phyloP scores from a whole-genome alignment of 1,140 invertebrate genomes.

The Trialeurodes vaporariorum region DNA sequence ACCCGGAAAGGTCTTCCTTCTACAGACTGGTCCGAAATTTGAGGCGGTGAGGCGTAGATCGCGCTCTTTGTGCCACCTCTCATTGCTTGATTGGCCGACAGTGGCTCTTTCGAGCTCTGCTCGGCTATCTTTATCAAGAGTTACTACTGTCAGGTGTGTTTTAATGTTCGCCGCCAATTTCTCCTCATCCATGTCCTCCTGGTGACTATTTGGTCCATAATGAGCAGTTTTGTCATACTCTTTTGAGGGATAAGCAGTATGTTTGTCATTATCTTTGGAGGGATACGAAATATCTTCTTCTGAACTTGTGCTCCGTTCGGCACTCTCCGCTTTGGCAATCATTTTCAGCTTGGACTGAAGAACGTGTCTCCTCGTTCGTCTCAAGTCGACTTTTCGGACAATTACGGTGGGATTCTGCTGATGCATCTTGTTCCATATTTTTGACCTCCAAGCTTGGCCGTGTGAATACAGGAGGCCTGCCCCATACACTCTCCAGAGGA shows the following conservation, averaged over 20 bases:
- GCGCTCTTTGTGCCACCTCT: slow-evolving; percentile 4
- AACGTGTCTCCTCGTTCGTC: background rate
- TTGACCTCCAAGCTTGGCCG: background rate
- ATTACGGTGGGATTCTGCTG: background rate
- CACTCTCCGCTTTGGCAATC: too few relatives aligned
- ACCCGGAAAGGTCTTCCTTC: background rate
- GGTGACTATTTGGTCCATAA: too few relatives aligned
- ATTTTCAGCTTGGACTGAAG: too few relatives aligned
- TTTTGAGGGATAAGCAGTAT: too few relatives aligned
- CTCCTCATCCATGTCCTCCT: too few relatives aligned
- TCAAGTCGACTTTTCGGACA: background rate
- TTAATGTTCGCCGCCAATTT: too few relatives aligned
- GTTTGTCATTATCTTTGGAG: too few relatives aligned
- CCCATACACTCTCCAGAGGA: background rate
- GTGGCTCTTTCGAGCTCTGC: slow-evolving; percentile 7
- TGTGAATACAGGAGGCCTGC: background rate
- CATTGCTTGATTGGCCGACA: slow-evolving; percentile 2
- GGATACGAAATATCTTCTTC: background rate
- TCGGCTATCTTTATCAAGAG: too few relatives aligned
- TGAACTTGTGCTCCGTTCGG: background rate
- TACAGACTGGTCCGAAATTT: slow-evolving; percentile 10
- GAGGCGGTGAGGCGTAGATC: slow-evolving; percentile 7
- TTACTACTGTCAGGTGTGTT: too few relatives aligned
- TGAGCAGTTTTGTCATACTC: too few relatives aligned
- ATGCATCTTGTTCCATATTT: background rate